These are phyloP conservation scores for Lordiphosa collinella DNA, from an alignment of 1,140 invertebrate species.

Conservation along the genomic window DNA sequence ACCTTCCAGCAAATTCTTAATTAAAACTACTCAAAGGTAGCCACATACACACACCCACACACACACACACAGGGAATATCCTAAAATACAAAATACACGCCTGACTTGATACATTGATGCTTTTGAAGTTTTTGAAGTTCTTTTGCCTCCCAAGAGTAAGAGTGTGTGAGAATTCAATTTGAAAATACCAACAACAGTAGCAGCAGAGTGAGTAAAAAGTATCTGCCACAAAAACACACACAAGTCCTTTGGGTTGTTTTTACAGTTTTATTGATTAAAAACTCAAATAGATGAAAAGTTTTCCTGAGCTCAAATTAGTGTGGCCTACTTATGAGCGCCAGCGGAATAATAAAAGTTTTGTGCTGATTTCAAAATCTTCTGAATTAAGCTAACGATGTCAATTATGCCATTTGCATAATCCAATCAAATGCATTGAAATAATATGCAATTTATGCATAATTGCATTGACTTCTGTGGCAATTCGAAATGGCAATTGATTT, in stretches of 20 bases:
- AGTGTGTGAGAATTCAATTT: conserved; percentile 48
- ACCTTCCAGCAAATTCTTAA: neutral
- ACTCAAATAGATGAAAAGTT: conserved; percentile 23
- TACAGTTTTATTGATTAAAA: conserved; percentile 32
- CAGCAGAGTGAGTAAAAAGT: conserved; percentile 15
- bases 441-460: conserved; percentile 66
- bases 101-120: too few relatives aligned
- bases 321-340: neutral
- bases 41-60: too few relatives aligned
- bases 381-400: neutral
- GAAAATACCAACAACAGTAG: conserved; percentile 17
- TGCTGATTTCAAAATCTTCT: conserved; percentile 34
- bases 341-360: neutral
- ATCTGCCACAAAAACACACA: neutral
- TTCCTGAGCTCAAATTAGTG: conserved; percentile 4
- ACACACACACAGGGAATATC: too few relatives aligned
- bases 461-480: conserved; percentile 51
- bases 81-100: too few relatives aligned
- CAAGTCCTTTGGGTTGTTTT: conserved; percentile 25
- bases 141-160: conserved; percentile 5
- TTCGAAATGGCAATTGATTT: conserved; percentile 55
- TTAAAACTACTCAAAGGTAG: too few relatives aligned
- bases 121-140: too few relatives aligned
- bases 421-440: conserved; percentile 58
- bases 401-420: conserved; percentile 47